A percentile compares a stretch with the other conserved stretches of the same genome.
phyloP scores from a whole-genome alignment of 1,140 invertebrate species.

The Pseudomyrmex sp. region DNA sequence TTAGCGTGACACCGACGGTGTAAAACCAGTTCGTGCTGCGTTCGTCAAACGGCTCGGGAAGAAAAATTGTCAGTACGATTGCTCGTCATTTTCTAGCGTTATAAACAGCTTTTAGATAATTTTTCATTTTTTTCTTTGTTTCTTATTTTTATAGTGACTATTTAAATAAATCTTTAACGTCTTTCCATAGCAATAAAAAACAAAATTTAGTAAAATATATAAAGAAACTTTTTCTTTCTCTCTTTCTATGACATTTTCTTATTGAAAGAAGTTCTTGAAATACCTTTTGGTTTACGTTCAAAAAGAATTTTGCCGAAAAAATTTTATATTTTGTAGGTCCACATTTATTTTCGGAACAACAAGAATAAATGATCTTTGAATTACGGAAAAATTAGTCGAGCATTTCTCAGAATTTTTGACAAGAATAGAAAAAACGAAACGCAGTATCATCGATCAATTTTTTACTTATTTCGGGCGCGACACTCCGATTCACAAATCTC shows the following conservation, averaged over 20 bases:
- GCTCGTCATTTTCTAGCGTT: constrained; percentile 16
- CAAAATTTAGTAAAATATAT: neutral
- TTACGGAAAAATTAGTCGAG: constrained; percentile 29
- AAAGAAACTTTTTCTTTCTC: neutral
- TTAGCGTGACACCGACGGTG: constrained; percentile 79
- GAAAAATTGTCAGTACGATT: constrained; percentile 24
- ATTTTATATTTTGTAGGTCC: neutral
- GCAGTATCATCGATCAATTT: constrained; percentile 58
- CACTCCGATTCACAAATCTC: constrained; percentile 70
- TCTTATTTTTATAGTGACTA: neutral
- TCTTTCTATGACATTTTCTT: neutral
- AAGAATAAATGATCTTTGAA: constrained; percentile 23
- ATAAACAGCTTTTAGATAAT: neutral
- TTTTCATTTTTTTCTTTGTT: neutral
- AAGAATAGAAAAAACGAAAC: constrained; percentile 24
- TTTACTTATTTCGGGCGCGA: constrained; percentile 65
- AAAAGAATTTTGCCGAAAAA: neutral
- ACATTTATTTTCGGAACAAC: neutral
- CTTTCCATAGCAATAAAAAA: neutral
- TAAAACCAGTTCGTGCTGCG: constrained; percentile 72
- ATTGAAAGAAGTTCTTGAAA: neutral
- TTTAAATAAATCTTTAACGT: neutral
- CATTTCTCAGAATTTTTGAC: constrained; percentile 1
- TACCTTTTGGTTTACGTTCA: neutral
- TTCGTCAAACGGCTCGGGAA: constrained; percentile 60